Conservation (phyloP, 1,140 invertebrate species). For the Drosophila ohnishii region DNA sequence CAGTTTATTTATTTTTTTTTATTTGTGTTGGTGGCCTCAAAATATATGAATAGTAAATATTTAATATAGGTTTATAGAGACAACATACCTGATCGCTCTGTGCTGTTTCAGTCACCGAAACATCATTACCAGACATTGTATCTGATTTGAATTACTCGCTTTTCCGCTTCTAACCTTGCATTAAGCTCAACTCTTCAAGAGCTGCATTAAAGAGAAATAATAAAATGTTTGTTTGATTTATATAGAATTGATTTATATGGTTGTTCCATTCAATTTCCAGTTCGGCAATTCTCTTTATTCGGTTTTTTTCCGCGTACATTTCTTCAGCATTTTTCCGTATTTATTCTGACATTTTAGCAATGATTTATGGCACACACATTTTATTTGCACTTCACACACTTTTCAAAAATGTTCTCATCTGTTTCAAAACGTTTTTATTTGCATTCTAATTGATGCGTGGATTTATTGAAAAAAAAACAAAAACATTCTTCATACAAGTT, state of each 20-base stretch:
- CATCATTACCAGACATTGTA: constrained; percentile 75
- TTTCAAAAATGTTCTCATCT: constrained; percentile 29
- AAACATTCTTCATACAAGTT: neutral
- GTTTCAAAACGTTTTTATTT: constrained; percentile 28
- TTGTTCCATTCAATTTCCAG: constrained; percentile 29
- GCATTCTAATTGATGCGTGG: constrained; percentile 25
- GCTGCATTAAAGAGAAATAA: constrained; percentile 38
- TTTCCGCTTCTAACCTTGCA: constrained; percentile 41
- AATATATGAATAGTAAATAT: neutral
- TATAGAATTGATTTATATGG: constrained; percentile 15
- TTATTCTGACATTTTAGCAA: constrained; percentile 34
- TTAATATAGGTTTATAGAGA: neutral
- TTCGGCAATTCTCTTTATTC: constrained; percentile 20
- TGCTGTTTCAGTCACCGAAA: constrained; percentile 72
- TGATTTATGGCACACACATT: constrained; percentile 56
- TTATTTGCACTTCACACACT: constrained; percentile 38
- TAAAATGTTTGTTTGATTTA: constrained; percentile 28
- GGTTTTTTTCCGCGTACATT: constrained; percentile 5
- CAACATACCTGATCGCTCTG: constrained; percentile 79
- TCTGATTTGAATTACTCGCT: constrained; percentile 22
- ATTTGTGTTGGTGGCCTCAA: constrained; percentile 1
- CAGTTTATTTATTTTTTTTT: neutral
- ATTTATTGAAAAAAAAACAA: constrained; percentile 9
- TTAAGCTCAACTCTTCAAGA: constrained; percentile 30
- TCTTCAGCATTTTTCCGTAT: constrained; percentile 29